Base-by-base conservation (phyloP, 2,797 vertebrate genomes). In the Mormyrus proboscirostris region DNA sequence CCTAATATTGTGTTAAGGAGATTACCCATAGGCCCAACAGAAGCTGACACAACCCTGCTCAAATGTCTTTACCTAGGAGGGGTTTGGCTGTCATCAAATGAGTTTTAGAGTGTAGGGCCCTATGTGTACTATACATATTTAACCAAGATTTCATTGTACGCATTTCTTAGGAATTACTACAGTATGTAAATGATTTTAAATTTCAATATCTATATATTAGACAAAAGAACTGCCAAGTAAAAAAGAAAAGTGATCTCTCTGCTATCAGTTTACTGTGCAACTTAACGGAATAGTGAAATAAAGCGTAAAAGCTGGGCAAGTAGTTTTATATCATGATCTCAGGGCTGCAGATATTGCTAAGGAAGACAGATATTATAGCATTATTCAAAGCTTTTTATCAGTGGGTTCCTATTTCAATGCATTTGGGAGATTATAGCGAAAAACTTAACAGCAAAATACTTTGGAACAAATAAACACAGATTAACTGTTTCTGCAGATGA, bases 1-100 rank as follows among this genome's bases (percentile, higher is more conserved):
- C 89, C 92, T 51, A 51, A 22, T 50, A 86, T 10, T 14, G 12
- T 86, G 41, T 82, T n/a, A 47, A 82, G 50, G 50, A 53, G 49
- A 51, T 86, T 29, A 53, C 29, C 47, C 25, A 38, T 16, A 86
- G 38, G 38, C 51, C 47, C 47, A 86, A 86, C 41, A 47, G 49
- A 85, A n/a, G 22, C 22, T 86, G 47, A 51, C 16, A 55, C 49
- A 51, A 86, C 9, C 38, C 49, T 16, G 51, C 22, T 14, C 49
- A 29, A 9, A 1, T 22, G 12, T 51, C 83, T 29, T 53, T 85
- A 25, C 47, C 50, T 85, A 16, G 49, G 50, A 14, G 14, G 51
- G 25, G 84, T 38, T 51, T 51, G 19, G n/a, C 22, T 86, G 47
- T 29, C n/a, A 41, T 47, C 76, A 47, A 47, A 47, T 47, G 19